A percentile compares a stretch with the other conserved stretches of the same genome.
Conservation (phyloP, 2,797 vertebrate genomes). For the Siniperca obscura region DNA sequence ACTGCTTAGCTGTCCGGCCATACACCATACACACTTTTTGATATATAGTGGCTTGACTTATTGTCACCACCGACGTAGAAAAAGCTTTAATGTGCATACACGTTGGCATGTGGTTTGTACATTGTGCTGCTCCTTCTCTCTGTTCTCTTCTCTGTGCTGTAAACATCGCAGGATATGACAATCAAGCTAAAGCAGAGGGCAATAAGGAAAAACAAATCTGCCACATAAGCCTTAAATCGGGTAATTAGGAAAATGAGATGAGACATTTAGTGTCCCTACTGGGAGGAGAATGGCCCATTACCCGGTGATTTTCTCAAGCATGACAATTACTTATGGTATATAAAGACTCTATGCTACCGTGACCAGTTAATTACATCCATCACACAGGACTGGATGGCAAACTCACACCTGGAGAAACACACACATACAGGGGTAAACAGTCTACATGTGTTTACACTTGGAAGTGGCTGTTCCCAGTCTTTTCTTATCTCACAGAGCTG, state of each 20-base stretch:
- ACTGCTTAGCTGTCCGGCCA: background rate
- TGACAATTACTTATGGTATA: conserved; percentile 78
- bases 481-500: conserved; percentile 30
- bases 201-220: conserved; percentile 72
- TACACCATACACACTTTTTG: background rate
- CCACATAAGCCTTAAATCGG: conserved; percentile 77
- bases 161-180: conserved; percentile 17
- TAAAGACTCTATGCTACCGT: conserved; percentile 61
- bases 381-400: conserved; percentile 58
- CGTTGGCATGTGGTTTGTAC: conserved; percentile 17
- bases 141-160: conserved; percentile 15
- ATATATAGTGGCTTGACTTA: background rate
- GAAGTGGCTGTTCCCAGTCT: conserved; percentile 1
- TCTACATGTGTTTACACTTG: conserved; percentile 44
- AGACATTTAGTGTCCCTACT: conserved; percentile 77
- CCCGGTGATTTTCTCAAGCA: conserved; percentile 73
- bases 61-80: background rate
- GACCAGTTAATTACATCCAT: conserved; percentile 78
- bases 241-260: conserved; percentile 79
- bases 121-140: background rate
- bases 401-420: conserved; percentile 61
- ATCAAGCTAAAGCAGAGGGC: conserved; percentile 42
- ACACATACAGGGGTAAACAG: conserved; percentile 11
- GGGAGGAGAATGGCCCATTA: conserved; percentile 80
- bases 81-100: conserved; percentile 2